Conservation (phyloP, 2,113 vertebrate genomes). For the Microcebus lehilahytsara region DNA sequence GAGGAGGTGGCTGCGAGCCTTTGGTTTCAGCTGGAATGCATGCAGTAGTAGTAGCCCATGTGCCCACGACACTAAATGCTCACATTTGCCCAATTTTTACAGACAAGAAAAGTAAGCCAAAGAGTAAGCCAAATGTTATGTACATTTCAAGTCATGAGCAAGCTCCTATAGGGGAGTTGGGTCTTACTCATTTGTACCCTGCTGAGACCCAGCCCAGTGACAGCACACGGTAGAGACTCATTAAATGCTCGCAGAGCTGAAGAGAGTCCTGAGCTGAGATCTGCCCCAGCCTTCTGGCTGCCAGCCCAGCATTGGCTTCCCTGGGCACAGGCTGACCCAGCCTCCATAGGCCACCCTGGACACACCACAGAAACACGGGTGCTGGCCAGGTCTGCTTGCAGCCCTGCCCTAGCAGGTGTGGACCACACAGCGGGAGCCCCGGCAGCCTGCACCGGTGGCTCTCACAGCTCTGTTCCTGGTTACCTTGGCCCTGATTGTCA, state of each 20-base stretch:
- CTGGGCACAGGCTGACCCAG: rapidly evolving
- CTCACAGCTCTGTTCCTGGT: background rate
- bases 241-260: background rate
- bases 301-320: background rate
- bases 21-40: background rate
- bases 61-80: background rate
- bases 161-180: background rate
- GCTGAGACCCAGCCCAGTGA: background rate
- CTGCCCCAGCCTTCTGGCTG: background rate
- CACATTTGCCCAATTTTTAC: background rate
- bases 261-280: background rate
- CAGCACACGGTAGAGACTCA: background rate
- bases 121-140: background rate
- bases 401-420: background rate
- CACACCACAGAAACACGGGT: background rate
- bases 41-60: background rate
- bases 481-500: background rate
- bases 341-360: background rate
- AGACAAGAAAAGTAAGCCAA: background rate
- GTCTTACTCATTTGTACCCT: background rate
- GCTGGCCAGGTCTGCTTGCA: background rate
- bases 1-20: background rate
- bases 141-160: background rate
- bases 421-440: background rate
- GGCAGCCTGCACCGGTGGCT: background rate